Percentiles rank a stretch among this genome's conserved stretches.
Evolutionary conservation across 2,797 vertebrate genomes (phyloP).

Genomic region (Falco concolor): DNA sequence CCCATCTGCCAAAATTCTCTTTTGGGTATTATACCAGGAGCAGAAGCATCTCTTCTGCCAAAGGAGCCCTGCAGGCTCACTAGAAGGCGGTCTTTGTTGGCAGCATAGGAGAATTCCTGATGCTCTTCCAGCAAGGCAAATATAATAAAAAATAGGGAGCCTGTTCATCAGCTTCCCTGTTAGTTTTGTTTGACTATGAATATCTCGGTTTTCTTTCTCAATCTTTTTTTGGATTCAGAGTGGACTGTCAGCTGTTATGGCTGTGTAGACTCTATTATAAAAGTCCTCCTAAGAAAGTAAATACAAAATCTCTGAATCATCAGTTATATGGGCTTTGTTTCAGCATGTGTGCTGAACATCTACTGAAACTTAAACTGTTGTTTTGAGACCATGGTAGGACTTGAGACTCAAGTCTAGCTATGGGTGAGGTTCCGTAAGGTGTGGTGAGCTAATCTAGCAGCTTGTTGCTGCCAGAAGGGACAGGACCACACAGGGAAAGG

Average conservation of each 20-base stretch:
- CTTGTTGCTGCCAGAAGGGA: not conserved
- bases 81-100: not conserved
- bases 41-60: not conserved
- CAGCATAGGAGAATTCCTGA: not conserved
- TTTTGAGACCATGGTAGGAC: not conserved
- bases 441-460: not conserved
- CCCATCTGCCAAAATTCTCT: not conserved
- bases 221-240: not conserved
- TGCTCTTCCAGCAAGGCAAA: not conserved
- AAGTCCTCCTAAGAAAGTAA: not conserved
- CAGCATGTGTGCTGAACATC: not conserved
- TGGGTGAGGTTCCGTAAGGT: constrained; percentile 21
- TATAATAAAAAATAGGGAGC: not conserved
- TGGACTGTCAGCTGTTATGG: not conserved
- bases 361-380: not conserved
- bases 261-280: not conserved
- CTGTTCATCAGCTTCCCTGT: not conserved
- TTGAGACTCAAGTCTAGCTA: not conserved
- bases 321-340: constrained; percentile 8
- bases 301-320: not conserved
- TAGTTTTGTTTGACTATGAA: not conserved
- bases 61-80: not conserved
- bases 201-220: not conserved
- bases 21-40: not conserved
- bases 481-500: not conserved